These are phyloP conservation scores for Tauraco hartlaubi DNA, from an alignment of 2,797 vertebrate species.

Conservation along the genomic window DNA sequence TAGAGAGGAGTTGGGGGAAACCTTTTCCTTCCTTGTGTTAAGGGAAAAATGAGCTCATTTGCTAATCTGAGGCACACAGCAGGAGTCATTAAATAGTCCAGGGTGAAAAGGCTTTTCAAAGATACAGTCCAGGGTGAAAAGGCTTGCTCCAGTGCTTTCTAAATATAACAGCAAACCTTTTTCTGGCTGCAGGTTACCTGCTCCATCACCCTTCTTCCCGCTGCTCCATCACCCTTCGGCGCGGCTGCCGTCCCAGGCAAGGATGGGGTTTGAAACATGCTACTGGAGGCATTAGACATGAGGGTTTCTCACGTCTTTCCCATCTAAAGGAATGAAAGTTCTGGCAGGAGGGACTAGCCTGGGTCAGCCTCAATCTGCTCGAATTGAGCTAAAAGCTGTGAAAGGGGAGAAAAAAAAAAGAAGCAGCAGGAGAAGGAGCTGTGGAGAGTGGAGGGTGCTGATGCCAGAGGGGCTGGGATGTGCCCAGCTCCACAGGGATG, in stretches of 20 bases:
- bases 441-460: neutral
- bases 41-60: neutral
- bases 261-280: neutral
- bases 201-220: neutral
- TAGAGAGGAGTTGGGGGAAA: neutral
- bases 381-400: neutral
- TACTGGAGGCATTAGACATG: rapidly evolving
- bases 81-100: neutral
- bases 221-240: no score
- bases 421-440: neutral
- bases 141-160: neutral
- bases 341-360: neutral
- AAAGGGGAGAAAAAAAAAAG: neutral
- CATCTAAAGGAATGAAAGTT: neutral
- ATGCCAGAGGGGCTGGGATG: neutral
- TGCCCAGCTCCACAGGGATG: neutral
- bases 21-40: no score
- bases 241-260: rapidly evolving
- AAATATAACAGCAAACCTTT: neutral
- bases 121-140: neutral
- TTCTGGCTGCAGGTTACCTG: neutral
- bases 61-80: neutral
- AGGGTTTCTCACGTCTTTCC: neutral
- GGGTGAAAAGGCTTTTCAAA: neutral
- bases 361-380: neutral